Evolutionary conservation across 2,113 vertebrate genomes (phyloP), one percentile per base, ranked within the genome.

Genomic region (Epinephelus lanceolatus): DNA sequence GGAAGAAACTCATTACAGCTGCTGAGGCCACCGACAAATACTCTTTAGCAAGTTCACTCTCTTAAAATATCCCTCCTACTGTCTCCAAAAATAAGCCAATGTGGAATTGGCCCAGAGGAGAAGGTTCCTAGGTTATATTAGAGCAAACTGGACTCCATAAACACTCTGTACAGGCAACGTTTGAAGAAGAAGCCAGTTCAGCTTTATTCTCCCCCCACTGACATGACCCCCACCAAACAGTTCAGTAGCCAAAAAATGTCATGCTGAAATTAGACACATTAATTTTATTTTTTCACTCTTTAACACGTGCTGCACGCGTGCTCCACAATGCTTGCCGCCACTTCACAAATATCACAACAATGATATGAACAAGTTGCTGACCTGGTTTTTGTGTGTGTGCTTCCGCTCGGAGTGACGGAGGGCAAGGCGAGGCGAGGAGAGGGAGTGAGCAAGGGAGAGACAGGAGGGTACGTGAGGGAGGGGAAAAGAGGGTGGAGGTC

Each of bases 361-460:
- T 72, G 85, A 85, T 5, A 89, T 87, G 83, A 94, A 94, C 89
- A 87, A 92, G 88, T 77, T 84, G 91, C 94, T 95, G 93, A 95
- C 94, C 94, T 94, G 93, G 62, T 87, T 88, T 73, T 73, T 89
- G 90, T 89, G 85, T 91, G 86, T 88, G 77, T 74, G 88, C 77
- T 57, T 84, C 89, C 73, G 86, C 51, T 89, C 81, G 75, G 62
- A 88, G 87, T 80, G 90, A 70, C 79, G 12, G 81, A 80, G 89
- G 67, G 82, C 25, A 42, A 78, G 88, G 59, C 19, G 30, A 30
- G 30, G 68, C 74, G 76, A 79, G 74, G 80, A 81, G 80, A 81
- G 80, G 61, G 80, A 61, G 80, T 21, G 76, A 73, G 67, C 13
- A 73, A 30, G 80, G 70, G 75, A 66, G 80, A 76, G 80, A 65